Evolutionary conservation across 2,113 vertebrate species (phyloP), one percentile per base, ranked within the genome.

Genomic region (Atrichornis clamosus): DNA sequence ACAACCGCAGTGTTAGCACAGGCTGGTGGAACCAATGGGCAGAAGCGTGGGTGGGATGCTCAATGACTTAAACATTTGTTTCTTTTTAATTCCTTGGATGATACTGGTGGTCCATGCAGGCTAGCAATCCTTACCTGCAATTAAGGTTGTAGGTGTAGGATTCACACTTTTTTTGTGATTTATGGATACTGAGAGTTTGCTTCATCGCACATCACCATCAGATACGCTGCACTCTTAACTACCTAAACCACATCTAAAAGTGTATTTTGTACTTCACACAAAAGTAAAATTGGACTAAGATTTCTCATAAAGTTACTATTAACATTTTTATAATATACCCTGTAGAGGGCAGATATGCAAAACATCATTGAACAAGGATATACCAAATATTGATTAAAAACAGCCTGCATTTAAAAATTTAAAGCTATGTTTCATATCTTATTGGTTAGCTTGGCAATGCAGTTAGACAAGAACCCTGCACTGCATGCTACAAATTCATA

Each of bases 11-110:
- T 64, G 87, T 95, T 94, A 95, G 93, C 17, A 64, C 72, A 91
- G 91, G 30, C 93, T 91, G 84, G 89, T 95, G 94, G 93, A 96
- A 95, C 96, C 94, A 95, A 95, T 84, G 91, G 84, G 77, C 79
- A 83, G 56, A 55, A 87, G 91, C 0, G 81, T 95, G 93, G 91
- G 91, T 94, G 95, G 95, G 77, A 82, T 78, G 87, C 91, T 95
- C 84, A 97, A 94, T 87, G 77, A 65, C 77, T 97, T 94, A 84
- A 97, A 87, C 89, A 92, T 87, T 94, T 91, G 94, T 55, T 90
- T 63, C 64, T 84, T 77, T 84, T 58, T 56, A 7, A 76, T 68
- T 63, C 77, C 70, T 95, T 68, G 81, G 69, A 67, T 92, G 73
- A 89, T 35, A 13, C 80, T 82, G 80, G 89, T 92, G 89, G 91